Percentiles rank a stretch among this genome's conserved stretches.
phyloP scores from a whole-genome alignment of 2,888 invertebrate species.

The Aromia moschata region DNA sequence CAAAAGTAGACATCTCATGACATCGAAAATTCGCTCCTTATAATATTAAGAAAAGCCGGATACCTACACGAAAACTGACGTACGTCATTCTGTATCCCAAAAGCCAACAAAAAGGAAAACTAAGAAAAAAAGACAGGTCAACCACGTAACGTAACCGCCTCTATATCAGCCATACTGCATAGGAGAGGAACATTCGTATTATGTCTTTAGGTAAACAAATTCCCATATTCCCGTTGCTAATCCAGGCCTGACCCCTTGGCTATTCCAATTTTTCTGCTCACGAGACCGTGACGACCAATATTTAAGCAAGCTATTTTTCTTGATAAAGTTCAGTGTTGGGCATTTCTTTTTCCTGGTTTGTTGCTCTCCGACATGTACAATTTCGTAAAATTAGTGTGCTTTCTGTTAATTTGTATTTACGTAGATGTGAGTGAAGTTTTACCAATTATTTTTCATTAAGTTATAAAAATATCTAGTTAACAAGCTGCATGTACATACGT shows the following conservation, averaged over 20 bases:
- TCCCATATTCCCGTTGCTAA: slow-evolving; percentile 60
- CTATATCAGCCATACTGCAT: too few species aligned
- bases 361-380: slow-evolving; percentile 27
- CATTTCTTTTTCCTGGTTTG: slow-evolving; percentile 29
- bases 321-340: slow-evolving; percentile 30
- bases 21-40: too few species aligned
- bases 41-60: too few species aligned
- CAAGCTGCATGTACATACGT: too few species aligned
- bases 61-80: too few species aligned
- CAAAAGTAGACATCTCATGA: too few species aligned
- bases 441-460: neutral
- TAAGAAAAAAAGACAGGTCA: too few species aligned
- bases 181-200: slow-evolving; percentile 24
- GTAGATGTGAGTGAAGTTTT: slow-evolving; percentile 44
- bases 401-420: slow-evolving; percentile 35
- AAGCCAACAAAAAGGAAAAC: too few species aligned
- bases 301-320: slow-evolving; percentile 32
- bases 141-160: too few species aligned
- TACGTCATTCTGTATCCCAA: too few species aligned
- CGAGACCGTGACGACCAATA: slow-evolving; percentile 58
- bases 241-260: slow-evolving; percentile 54
- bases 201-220: slow-evolving; percentile 44
- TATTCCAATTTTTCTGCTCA: slow-evolving; percentile 50
- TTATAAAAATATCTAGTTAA: too few species aligned
- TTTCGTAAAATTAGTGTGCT: slow-evolving; percentile 36